Conservation (phyloP, 2,888 invertebrate genomes). For the Pristionchus mayeri region DNA sequence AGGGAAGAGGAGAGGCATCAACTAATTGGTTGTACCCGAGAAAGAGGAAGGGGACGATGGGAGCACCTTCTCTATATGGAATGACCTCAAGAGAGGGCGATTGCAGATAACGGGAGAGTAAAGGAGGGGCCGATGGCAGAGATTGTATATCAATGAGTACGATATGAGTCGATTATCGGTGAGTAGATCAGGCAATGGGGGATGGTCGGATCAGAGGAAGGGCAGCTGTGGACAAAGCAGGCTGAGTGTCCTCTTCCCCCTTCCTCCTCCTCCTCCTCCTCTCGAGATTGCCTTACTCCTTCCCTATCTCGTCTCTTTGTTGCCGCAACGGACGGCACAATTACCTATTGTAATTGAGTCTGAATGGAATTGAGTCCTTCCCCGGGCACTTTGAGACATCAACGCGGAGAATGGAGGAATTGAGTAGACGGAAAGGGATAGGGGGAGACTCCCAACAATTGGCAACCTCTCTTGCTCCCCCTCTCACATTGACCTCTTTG, state of each 20-base stretch:
- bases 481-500: constrained; percentile 40
- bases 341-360: constrained; percentile 70
- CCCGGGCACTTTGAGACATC: constrained; percentile 43
- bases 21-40: constrained; percentile 41
- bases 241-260: too few species aligned
- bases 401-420: constrained; percentile 24
- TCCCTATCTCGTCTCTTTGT: constrained; percentile 58
- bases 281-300: constrained; percentile 48
- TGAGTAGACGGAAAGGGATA: constrained; percentile 5
- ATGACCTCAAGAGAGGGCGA: not conserved
- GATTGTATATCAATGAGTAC: constrained; percentile 17
- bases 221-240: not conserved
- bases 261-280: not conserved
- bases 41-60: constrained; percentile 18
- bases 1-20: constrained; percentile 30
- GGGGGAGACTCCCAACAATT: not conserved
- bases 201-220: not conserved
- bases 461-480: not conserved
- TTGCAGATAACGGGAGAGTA: constrained; percentile 10
- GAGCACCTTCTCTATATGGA: constrained; percentile 43
- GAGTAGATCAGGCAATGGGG: not conserved
- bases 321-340: constrained; percentile 58
- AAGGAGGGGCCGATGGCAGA: constrained; percentile 24
- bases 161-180: not conserved
- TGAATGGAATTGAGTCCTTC: constrained; percentile 49